These are phyloP conservation scores for Drosophila multiciliata DNA, from an alignment of 2,888 invertebrate species.

Conservation along the genomic window DNA sequence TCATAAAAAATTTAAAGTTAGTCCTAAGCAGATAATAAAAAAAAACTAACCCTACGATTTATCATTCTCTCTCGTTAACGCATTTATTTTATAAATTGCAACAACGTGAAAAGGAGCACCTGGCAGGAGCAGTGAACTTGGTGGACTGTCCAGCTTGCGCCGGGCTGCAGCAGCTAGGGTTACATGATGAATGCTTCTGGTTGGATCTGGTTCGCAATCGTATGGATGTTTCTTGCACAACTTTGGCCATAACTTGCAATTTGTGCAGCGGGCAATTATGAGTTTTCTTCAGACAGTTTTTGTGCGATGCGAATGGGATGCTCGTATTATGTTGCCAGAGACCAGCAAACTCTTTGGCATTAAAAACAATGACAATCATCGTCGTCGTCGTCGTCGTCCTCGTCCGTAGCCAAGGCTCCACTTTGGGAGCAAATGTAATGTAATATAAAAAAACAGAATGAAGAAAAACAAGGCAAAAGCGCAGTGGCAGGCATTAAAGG, in stretches of 20 bases:
- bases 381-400: constrained; percentile 20
- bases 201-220: constrained; percentile 34
- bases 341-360: constrained; percentile 58
- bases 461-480: constrained; percentile 44
- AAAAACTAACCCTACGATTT: not conserved
- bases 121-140: constrained; percentile 45
- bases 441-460: constrained; percentile 58
- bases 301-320: constrained; percentile 36
- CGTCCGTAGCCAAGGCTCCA: constrained; percentile 38
- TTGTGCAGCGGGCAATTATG: constrained; percentile 74
- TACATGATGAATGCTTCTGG: constrained; percentile 59
- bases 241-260: constrained; percentile 77
- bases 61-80: constrained; percentile 26
- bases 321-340: constrained; percentile 56
- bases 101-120: constrained; percentile 29
- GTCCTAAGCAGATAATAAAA: not conserved
- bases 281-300: constrained; percentile 71
- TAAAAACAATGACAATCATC: constrained; percentile 66
- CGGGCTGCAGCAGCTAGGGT: constrained; percentile 22
- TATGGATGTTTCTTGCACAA: constrained; percentile 44
- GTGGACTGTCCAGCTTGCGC: constrained; percentile 28
- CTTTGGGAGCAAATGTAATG: constrained; percentile 72
- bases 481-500: constrained; percentile 74
- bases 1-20: not conserved
- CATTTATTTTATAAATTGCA: constrained; percentile 48